Percentiles rank a stretch among this genome's conserved stretches.
Conservation (phyloP, 1,140 invertebrate species). For the Acyrthosiphon pisum region DNA sequence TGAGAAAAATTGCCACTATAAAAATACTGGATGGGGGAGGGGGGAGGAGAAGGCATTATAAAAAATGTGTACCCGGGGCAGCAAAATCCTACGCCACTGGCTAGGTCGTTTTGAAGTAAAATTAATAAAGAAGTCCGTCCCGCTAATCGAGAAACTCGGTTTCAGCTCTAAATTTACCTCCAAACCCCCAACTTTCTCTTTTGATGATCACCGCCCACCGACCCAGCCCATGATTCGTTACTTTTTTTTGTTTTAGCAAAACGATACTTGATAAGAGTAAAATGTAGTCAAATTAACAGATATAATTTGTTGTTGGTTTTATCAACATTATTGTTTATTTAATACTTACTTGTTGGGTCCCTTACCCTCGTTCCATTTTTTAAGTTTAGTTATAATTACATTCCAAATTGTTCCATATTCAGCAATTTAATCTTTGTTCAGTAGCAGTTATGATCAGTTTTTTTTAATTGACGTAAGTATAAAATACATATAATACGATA, state of each 20-base stretch:
- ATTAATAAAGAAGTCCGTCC: not conserved
- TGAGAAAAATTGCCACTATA: too few relatives aligned
- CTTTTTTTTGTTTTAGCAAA: not conserved
- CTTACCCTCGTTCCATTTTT: not conserved
- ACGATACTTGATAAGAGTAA: not conserved
- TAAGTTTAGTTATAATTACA: not conserved
- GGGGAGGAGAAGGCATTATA: too few relatives aligned
- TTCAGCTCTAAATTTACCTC: not conserved
- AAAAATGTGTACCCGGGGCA: too few relatives aligned
- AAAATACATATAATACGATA: not conserved
- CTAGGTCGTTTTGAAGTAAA: too few relatives aligned
- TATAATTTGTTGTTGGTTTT: not conserved
- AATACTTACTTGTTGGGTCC: not conserved
- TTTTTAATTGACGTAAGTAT: not conserved
- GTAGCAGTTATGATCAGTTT: not conserved
- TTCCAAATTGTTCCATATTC: not conserved
- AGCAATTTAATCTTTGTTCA: not conserved
- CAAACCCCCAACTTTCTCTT: not conserved
- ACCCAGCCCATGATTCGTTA: not conserved
- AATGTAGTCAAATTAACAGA: not conserved
- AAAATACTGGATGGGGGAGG: too few relatives aligned
- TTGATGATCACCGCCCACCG: not conserved
- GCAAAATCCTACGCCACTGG: too few relatives aligned
- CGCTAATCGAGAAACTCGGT: not conserved
- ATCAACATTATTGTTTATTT: not conserved